Conservation (phyloP, 2,797 vertebrate genomes). For the Melanotaenia pygmaea region DNA sequence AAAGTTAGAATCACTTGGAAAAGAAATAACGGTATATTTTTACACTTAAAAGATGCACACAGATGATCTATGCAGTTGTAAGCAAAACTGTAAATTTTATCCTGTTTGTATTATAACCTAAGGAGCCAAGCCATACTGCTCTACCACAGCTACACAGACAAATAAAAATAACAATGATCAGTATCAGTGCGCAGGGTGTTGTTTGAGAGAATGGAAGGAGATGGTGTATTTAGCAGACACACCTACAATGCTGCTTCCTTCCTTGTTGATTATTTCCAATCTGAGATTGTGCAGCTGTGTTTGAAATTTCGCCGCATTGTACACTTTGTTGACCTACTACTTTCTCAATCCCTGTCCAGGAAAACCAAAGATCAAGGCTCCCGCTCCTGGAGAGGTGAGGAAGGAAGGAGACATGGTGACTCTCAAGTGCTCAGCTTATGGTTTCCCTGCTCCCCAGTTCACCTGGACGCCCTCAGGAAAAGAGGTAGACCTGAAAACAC, state of each 20-base stretch:
- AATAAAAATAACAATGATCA: background rate
- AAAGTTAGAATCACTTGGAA: background rate
- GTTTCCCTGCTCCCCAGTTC: conserved; percentile 85
- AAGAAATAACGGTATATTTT: background rate
- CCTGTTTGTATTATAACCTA: background rate
- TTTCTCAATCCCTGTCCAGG: conserved; percentile 70
- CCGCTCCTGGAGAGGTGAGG: conserved; percentile 51
- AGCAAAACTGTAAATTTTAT: background rate
- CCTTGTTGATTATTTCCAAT: background rate
- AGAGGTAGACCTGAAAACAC: conserved; percentile 73
- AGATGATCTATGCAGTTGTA: background rate
- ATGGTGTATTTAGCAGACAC: conserved; percentile 9
- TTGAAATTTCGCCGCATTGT: conserved; percentile 5
- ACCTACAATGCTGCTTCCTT: conserved; percentile 21
- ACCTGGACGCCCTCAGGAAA: conserved; percentile 85
- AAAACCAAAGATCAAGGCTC: conserved; percentile 76
- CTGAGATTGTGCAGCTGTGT: background rate
- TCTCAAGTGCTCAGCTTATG: conserved; percentile 82
- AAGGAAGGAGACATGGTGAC: conserved; percentile 81
- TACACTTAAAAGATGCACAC: background rate
- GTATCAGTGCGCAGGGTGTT: conserved; percentile 28
- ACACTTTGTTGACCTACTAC: background rate
- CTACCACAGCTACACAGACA: background rate
- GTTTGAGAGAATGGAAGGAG: conserved; percentile 41
- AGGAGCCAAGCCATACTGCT: background rate